Evolutionary conservation across 2,113 vertebrate genomes (phyloP), one percentile per base, ranked within the genome.

Genomic region (Ascaphus truei): DNA sequence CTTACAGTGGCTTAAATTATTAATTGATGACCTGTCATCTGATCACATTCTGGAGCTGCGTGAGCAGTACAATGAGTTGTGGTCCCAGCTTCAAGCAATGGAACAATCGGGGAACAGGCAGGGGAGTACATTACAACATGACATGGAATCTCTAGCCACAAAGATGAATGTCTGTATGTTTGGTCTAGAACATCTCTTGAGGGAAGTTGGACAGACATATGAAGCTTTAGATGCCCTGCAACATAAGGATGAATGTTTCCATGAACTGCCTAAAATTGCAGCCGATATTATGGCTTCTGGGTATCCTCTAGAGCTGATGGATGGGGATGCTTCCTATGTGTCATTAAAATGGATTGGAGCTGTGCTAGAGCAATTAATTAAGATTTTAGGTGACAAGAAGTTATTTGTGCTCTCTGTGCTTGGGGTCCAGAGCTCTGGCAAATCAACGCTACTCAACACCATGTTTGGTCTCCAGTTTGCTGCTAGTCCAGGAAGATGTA

Each of bases 341-440:
- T 84, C 92, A 9, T 16, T 94, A 1, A 80, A 1, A 2, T 93
- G 90, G 90, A 77, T 92, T 7, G 65, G 63, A n/a, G 83, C 85
- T 45, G 61, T 93, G 68, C 79, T 93, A 66, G 80, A 91, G 36
- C 81, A 80, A 41, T 45, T 93, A 13, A 76, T 82, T 6, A 68
- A 81, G 52, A 87, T 76, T 72, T 69, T 91, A 3, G 85, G 84
- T 11, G 74, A 93, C 74, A 75, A 82, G 60, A 71, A 31, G 22
- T 65, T 92, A 0, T 92, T 92, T 82, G 88, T 94, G 33, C 81
- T 93, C 25, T 93, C 89, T 0, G 68, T 91, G 34, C 76, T 92
- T 3, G 87, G 84, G 11, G 56, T 91, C 62, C 87, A 91, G 73
- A 86, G 78, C 75, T 89, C 88, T 7, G 90, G 88, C 12, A 92